Evolutionary conservation across 2,888 invertebrate genomes (phyloP), one percentile per base, ranked within the genome.

Genomic region (Phengaris alcon): DNA sequence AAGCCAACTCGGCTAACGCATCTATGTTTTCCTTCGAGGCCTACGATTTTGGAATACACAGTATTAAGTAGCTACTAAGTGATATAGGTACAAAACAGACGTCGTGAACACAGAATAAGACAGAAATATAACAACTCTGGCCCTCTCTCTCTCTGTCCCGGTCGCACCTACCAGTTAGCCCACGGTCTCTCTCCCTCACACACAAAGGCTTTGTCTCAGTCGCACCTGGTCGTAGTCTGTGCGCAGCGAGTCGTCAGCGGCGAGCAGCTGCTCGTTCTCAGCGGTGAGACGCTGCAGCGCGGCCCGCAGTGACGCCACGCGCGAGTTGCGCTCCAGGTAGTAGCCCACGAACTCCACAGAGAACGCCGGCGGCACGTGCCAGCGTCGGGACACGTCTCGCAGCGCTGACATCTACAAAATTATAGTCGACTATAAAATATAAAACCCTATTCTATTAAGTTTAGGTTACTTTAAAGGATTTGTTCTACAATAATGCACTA

Each of bases 341-440:
- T 99, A 99, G 0, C 97, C 97, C 74, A 99, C 97, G 87, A 98
- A 99, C 88, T 99, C 98, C 0, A 98, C 97, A 72, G 97, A 97
- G 85, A 99, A 98, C 0, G 99, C 98, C 0, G 98, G 98, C 0
- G 97, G 96, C 78, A 99, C 97, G 88, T 98, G 98, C 97, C 98
- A 98, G 81, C 98, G 98, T 81, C 98, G 97, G 10, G 97, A 95
- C 6, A 98, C 96, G 84, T 98, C 98, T 6, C 96, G 95, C 22
- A 98, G 88, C 2, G 97, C 96, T 73, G 97, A 96, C 82, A 96
- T 91, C 93, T 94, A 74, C 8, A 51, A 15, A 74, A 22, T 22
- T 22, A 55, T 54, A 10, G n/a, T 35, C 13, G 2, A 35, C 35
- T 35, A 1, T 35, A 35, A 3, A 2, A 35, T 35, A 35, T 35